A percentile compares a stretch with the other conserved stretches of the same genome.
phyloP scores from a whole-genome alignment of 2,797 vertebrate genomes.

The Peromyscus nudipes region DNA sequence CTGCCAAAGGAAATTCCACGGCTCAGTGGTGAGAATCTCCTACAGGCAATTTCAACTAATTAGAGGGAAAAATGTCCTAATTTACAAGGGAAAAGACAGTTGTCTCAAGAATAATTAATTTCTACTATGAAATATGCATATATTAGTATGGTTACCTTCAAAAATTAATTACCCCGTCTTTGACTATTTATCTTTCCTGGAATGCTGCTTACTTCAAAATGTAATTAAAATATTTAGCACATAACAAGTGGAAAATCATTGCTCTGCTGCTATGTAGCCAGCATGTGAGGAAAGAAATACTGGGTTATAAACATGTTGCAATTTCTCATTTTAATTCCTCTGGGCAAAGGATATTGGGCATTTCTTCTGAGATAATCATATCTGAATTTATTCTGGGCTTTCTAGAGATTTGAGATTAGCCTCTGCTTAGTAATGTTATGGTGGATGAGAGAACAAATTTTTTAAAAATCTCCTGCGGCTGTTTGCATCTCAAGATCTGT shows the following conservation, averaged over 20 bases:
- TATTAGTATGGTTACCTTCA: constrained; percentile 69
- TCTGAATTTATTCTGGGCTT: background rate
- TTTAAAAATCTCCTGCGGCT: background rate
- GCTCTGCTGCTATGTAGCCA: constrained; percentile 47
- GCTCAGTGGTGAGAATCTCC: constrained; percentile 71
- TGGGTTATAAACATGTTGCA: background rate
- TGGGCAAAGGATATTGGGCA: background rate
- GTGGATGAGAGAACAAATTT: background rate
- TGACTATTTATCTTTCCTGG: constrained; percentile 72
- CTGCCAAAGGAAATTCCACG: constrained; percentile 70
- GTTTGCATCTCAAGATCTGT: background rate
- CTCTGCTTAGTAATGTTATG: background rate
- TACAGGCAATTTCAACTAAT: constrained; percentile 74
- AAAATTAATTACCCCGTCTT: constrained; percentile 74
- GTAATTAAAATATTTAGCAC: constrained; percentile 71
- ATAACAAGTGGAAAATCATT: constrained; percentile 56
- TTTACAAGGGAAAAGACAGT: constrained; percentile 75
- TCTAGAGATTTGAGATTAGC: background rate
- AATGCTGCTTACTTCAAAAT: constrained; percentile 68
- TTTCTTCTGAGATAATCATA: background rate
- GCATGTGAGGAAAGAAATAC: background rate
- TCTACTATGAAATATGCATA: constrained; percentile 56
- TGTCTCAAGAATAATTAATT: constrained; percentile 77
- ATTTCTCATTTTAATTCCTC: background rate
- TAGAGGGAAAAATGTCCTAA: constrained; percentile 78